These are phyloP conservation scores for Phymanthus crucifer DNA, from an alignment of 92 coral and sea anemone genomes.

Conservation along the genomic window DNA sequence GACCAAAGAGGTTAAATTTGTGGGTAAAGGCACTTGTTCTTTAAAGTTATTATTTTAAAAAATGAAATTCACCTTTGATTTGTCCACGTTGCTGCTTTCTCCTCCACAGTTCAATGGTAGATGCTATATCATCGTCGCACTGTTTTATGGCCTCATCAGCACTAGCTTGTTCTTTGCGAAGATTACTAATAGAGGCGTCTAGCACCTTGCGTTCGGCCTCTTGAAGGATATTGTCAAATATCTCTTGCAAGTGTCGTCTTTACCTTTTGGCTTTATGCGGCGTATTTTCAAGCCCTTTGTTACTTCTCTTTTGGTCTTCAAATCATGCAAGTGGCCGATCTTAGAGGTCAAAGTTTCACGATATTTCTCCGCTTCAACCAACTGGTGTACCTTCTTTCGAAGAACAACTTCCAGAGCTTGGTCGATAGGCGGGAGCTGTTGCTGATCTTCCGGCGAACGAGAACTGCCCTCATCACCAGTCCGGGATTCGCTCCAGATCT, in stretches of 20 bases:
- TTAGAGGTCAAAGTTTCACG: background rate
- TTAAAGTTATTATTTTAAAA: too few species aligned
- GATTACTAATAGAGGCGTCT: constrained; percentile 29
- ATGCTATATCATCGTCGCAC: constrained; percentile 9
- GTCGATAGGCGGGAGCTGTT: background rate
- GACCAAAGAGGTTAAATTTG: too few species aligned
- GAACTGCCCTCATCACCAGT: background rate
- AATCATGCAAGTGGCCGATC: too few species aligned
- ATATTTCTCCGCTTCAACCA: constrained; percentile 10
- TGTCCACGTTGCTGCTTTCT: too few species aligned
- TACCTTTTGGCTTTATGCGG: constrained; percentile 29
- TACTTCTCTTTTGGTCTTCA: background rate
- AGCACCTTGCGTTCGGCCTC: constrained; percentile 40
- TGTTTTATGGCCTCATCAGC: constrained; percentile 6
- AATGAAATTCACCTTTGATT: too few species aligned
- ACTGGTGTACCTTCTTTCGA: background rate
- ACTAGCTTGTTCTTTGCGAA: constrained; percentile 6
- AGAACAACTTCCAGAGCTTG: background rate
- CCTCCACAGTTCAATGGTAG: constrained; percentile 38
- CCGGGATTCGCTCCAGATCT: too few species aligned
- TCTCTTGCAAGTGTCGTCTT: constrained; percentile 31
- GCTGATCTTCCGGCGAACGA: background rate
- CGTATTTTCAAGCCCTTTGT: constrained; percentile 32
- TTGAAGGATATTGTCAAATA: constrained; percentile 40
- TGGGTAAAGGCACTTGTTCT: too few species aligned